Base-by-base conservation (phyloP, 2,888 invertebrate species). In the Lysandra coridon region DNA sequence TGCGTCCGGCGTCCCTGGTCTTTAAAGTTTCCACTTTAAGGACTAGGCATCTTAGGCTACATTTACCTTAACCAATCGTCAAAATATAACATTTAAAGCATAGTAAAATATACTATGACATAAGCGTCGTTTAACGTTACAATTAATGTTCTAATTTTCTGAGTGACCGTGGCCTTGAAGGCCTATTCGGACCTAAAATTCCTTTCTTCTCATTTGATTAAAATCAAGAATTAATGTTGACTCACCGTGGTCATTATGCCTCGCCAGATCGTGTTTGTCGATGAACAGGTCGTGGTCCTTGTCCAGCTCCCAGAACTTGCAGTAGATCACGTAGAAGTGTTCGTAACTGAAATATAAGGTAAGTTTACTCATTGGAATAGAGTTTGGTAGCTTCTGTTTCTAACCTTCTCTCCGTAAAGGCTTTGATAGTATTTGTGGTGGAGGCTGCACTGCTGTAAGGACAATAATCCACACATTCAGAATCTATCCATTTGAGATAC, bases 221-320 rank as follows among this genome's bases (percentile, higher is more conserved):
- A 57, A 57, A 40, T 23, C 23, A 23, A 23, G 23, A 23, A 23
- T 23, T n/a, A 37, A 23, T 23, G 14, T 37, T 30, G 62, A 82
- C 87, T 95, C 91, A 98, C 98, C 98, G 89, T 99, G 98, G 92
- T 99, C 99, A 87, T 98, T 98, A 92, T 99, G 99, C 86, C 98
- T 96, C 64, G 98, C 97, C 81, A 99, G 95, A 93, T 99, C 99
- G 85, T 97, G 97, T 89, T 97, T 98, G 93, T 98, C 98, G 85
- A 99, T 99, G 87, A 97, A 97, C 85, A 99, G 95, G 95, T 99
- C 99, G 92, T 99, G 99, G 95, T 99, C 99, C 82, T 98, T 96
- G 92, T 99, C 99, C 89, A 99, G 94, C 93, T 99, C 99, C 99
- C 99, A 99, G 95, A 99, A 99, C 93, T 99, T 99, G 95, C 99